Base-by-base conservation (phyloP, 92 coral and sea anemone genomes). In the Siderastrea siderea region DNA sequence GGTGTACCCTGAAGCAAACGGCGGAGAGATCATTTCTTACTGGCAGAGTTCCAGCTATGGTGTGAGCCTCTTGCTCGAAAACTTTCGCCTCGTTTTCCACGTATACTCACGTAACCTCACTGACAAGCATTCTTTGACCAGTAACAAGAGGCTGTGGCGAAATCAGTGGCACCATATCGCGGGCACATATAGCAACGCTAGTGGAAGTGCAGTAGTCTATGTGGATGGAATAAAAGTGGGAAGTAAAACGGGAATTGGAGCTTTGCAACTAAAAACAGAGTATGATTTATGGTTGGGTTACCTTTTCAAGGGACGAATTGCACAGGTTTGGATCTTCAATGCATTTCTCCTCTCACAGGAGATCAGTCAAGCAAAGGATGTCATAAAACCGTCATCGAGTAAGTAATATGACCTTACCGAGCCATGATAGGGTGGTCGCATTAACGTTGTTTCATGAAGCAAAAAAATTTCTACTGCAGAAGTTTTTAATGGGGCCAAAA, bases 1-100 rank as follows among this genome's bases (percentile, higher is more conserved):
- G 89, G 83, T 85, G 9, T 75, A 62, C 67, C 43, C 89, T 7
- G 76, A 75, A 58, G 53, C 68, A 8, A 45, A 47, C 3, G 75
- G 65, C 52, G 89, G 89, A 45, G 89, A 85, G 55, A 66, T 85
- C 14, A 14, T 76, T 55, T 85, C 83, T 9, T 85, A 85, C 77
- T 85, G 89, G 89, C 57, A 76, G 53, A 47, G 77, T 50, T 85
- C 89, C 1, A 52, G 63, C 66, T 76, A 75, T 26, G 89, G 89
- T 13, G 89, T 85, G 1, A 46, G 89, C 3, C 6, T 85, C 43
- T 52, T 52, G 13, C 75, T 85, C 1, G 75, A 76, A 3, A 77
- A 77, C 66, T 75, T 43, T 50, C 76, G 68, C 65, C 82, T 77
- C 14, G 49, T 77, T 13, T 85, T 85, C 50, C 75, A 85, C 89